Evolutionary conservation across 1,140 invertebrate species (phyloP).

Genomic region (Drosophila kanapiae): DNA sequence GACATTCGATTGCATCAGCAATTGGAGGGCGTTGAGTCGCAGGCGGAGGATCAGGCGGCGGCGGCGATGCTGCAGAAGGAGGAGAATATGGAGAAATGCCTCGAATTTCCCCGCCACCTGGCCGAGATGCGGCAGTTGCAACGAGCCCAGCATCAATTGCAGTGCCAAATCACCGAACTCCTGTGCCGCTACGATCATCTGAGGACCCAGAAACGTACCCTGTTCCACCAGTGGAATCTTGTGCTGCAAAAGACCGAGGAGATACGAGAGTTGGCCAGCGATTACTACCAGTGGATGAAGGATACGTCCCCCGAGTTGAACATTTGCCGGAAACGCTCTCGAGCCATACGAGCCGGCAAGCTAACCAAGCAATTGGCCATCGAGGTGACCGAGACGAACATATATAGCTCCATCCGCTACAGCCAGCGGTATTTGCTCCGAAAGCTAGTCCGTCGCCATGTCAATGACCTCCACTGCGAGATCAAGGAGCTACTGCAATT

Average conservation of each 20-base stretch:
- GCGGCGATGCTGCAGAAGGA: background rate
- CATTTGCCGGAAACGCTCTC: slow-evolving; percentile 27
- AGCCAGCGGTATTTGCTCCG: background rate
- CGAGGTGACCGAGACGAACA: slow-evolving; percentile 17
- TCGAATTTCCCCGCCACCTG: background rate
- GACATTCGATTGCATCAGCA: slow-evolving; percentile 8
- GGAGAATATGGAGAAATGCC: background rate
- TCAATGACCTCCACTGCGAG: slow-evolving; percentile 34
- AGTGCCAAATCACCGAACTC: slow-evolving; percentile 23
- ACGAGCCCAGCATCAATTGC: slow-evolving; percentile 4
- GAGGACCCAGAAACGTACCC: background rate
- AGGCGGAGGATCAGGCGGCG: background rate
- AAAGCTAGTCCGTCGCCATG: slow-evolving; percentile 1
- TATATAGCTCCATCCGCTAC: background rate
- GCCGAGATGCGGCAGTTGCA: background rate
- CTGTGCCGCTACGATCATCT: slow-evolving; percentile 19
- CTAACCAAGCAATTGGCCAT: slow-evolving; percentile 31
- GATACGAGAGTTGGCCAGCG: background rate
- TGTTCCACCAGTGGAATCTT: background rate
- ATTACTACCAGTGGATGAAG: slow-evolving; percentile 21
- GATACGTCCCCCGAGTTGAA: slow-evolving; percentile 9
- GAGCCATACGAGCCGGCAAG: slow-evolving; percentile 12
- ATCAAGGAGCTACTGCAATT: slow-evolving; percentile 23
- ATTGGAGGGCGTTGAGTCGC: background rate
- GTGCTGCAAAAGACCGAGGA: background rate